A percentile compares a stretch with the other conserved stretches of the same genome.
Evolutionary conservation across 2,113 vertebrate species (phyloP).

Genomic region (Xiphias gladius): DNA sequence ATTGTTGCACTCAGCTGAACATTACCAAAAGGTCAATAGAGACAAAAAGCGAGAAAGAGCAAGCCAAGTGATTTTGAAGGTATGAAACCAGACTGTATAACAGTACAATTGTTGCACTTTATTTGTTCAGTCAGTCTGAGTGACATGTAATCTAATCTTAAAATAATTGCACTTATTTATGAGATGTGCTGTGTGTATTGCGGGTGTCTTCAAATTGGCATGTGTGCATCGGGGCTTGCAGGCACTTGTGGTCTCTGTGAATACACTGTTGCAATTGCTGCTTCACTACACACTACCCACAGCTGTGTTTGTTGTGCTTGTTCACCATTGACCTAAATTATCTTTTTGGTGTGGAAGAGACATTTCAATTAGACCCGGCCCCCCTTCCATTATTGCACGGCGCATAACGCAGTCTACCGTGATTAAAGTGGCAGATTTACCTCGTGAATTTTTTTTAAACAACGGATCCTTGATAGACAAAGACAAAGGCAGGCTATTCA

Average conservation of each 20-base stretch:
- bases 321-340: conserved; percentile 10
- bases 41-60: neutral
- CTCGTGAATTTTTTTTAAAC: too few species aligned
- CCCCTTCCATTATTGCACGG: neutral
- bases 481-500: neutral
- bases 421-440: neutral
- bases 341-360: neutral
- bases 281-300: conserved; percentile 23
- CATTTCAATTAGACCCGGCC: neutral
- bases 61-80: neutral
- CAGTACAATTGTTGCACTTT: conserved; percentile 4
- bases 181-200: conserved; percentile 27
- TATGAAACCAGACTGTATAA: neutral
- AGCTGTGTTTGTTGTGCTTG: conserved; percentile 27
- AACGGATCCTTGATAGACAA: neutral
- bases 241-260: conserved; percentile 34
- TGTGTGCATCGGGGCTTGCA: conserved; percentile 20
- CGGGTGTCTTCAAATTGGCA: conserved; percentile 31
- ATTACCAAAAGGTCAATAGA: conserved; percentile 32
- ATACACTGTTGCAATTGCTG: neutral
- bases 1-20: conserved; percentile 18
- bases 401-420: neutral
- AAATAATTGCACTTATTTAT: conserved; percentile 51
- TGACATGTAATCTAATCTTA: conserved; percentile 8
- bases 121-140: conserved; percentile 1